Conservation (phyloP, 2,888 invertebrate species). For the Oligia strigilis region DNA sequence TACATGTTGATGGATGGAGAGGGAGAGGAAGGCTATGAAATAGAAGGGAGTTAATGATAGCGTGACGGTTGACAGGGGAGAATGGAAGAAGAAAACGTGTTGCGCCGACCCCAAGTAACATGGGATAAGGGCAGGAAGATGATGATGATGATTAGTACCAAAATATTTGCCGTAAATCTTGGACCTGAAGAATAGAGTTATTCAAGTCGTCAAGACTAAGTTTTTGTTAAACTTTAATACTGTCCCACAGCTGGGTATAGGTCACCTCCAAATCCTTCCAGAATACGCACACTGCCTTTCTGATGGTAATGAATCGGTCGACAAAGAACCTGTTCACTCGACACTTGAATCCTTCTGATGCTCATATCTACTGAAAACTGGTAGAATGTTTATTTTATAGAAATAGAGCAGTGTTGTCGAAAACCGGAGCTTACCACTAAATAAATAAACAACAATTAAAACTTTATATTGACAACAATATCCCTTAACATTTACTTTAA, state of each 20-base stretch:
- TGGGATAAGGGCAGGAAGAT: too few relatives aligned
- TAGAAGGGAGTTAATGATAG: too few relatives aligned
- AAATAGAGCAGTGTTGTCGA: not conserved
- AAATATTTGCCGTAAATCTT: too few relatives aligned
- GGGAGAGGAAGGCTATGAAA: too few relatives aligned
- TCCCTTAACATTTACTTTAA: slow-evolving; percentile 53
- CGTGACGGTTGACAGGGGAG: too few relatives aligned
- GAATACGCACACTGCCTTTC: not conserved
- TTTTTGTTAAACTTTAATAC: too few relatives aligned
- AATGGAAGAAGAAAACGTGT: too few relatives aligned
- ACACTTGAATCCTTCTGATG: not conserved
- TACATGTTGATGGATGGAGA: too few relatives aligned
- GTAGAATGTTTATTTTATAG: not conserved
- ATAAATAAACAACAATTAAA: slow-evolving; percentile 11
- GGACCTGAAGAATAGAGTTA: too few relatives aligned
- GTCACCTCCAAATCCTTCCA: not conserved
- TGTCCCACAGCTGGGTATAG: not conserved
- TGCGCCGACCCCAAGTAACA: too few relatives aligned
- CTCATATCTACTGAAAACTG: not conserved
- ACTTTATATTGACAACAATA: slow-evolving; percentile 19
- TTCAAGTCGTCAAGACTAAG: too few relatives aligned
- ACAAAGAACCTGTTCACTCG: not conserved
- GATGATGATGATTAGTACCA: too few relatives aligned
- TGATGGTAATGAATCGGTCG: not conserved
- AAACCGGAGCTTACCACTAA: not conserved